Conservation (phyloP, 2,113 vertebrate species). For the Shinisaurus crocodilurus region DNA sequence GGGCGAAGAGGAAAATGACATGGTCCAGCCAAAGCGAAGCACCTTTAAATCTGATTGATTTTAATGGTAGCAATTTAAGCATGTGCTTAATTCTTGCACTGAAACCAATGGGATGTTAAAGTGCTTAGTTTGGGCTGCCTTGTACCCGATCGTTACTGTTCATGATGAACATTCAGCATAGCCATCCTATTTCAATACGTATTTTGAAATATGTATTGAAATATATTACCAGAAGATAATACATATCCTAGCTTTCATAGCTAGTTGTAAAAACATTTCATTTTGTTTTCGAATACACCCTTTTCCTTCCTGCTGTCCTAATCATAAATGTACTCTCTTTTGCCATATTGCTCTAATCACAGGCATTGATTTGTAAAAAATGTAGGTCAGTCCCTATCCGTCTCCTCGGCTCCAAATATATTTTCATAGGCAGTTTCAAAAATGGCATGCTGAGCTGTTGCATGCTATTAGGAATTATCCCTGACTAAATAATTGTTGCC, state of each 20-base stretch:
- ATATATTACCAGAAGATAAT: not conserved
- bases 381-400: not conserved
- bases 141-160: not conserved
- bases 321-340: constrained; percentile 7
- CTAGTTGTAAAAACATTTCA: no score
- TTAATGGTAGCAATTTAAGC: no score
- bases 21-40: not conserved
- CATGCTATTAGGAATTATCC: constrained; percentile 5
- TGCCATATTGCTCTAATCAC: constrained; percentile 1
- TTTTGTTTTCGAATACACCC: not conserved
- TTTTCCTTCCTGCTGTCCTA: not conserved
- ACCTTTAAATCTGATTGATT: not conserved
- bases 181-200: not conserved
- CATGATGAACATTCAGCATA: not conserved
- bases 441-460: constrained; percentile 1
- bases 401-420: not conserved
- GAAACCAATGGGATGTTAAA: not conserved
- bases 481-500: constrained; percentile 25
- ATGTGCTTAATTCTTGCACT: no score
- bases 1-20: not conserved
- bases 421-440: constrained; percentile 20
- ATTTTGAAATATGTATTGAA: constrained; percentile 13
- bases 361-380: constrained; percentile 26
- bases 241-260: not conserved
- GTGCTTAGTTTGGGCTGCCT: not conserved